A percentile compares a stretch with the other conserved stretches of the same genome.
phyloP scores from a whole-genome alignment of 23 tunicate genomes.

The Corella eumyota region DNA sequence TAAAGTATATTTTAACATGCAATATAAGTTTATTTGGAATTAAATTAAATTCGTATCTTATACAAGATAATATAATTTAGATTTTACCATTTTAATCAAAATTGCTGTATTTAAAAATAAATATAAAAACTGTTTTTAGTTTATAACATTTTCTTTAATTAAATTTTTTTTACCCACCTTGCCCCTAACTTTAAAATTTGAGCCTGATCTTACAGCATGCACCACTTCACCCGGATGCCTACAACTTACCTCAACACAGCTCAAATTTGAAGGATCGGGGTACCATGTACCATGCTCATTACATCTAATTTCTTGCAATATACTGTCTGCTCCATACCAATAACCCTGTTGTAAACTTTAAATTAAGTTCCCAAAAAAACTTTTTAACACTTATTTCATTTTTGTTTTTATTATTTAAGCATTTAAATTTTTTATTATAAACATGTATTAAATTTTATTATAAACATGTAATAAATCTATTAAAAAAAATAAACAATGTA shows the following conservation, averaged over 20 bases:
- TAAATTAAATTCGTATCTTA: background rate
- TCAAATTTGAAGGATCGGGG: slow-evolving; percentile 17
- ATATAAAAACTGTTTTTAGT: background rate
- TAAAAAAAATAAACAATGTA: background rate
- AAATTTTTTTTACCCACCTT: slow-evolving; percentile 16
- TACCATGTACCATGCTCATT: slow-evolving; percentile 40
- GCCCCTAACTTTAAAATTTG: slow-evolving; percentile 16
- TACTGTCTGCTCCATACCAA: slow-evolving; percentile 34
- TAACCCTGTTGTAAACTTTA: slow-evolving; percentile 45
- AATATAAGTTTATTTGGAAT: background rate
- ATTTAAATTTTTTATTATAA: no score
- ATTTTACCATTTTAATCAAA: background rate
- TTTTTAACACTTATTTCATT: background rate
- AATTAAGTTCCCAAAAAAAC: background rate
- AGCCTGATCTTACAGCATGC: slow-evolving; percentile 14
- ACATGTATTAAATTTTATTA: no score
- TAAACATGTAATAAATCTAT: background rate
- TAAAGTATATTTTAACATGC: no score
- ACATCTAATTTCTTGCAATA: slow-evolving; percentile 34
- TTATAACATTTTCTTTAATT: background rate
- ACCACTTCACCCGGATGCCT: slow-evolving; percentile 37
- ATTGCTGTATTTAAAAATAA: background rate
- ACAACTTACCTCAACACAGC: slow-evolving; percentile 30
- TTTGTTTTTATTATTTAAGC: no score
- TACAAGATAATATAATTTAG: background rate